Evolutionary conservation across 2,888 invertebrate genomes (phyloP).

Genomic region (Pachymerium ferrugineum): DNA sequence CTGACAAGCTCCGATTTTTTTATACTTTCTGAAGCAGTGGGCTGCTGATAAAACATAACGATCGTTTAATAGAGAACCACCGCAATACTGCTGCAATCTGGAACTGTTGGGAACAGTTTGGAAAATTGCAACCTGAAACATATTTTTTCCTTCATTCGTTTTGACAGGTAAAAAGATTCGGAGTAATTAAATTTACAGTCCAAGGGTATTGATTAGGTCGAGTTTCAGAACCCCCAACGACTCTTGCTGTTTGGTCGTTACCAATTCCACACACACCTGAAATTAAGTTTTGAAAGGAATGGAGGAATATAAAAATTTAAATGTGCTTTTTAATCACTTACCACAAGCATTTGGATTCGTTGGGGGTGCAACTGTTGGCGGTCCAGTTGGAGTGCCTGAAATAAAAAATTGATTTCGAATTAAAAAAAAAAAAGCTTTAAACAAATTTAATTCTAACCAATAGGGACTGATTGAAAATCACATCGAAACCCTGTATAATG

Average conservation of each 20-base stretch:
- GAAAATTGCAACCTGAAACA: constrained; percentile 5
- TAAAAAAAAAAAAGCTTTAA: neutral
- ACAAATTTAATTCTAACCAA: no score
- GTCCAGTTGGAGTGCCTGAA: neutral
- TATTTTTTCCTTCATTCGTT: neutral
- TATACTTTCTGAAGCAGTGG: constrained; percentile 24
- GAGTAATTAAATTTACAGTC: neutral
- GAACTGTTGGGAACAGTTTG: neutral
- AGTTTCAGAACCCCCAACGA: neutral
- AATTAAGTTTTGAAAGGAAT: no score
- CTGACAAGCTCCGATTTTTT: no score
- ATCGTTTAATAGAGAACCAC: constrained; percentile 25
- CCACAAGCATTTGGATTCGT: constrained; percentile 12
- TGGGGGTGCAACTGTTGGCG: neutral
- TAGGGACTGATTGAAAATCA: constrained; percentile 14
- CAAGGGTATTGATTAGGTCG: constrained; percentile 16
- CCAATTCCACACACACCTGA: constrained; percentile 19
- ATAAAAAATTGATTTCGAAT: neutral
- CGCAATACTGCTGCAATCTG: neutral
- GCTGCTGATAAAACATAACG: constrained; percentile 8
- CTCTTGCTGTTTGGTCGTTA: neutral
- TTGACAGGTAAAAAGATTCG: neutral
- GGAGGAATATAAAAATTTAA: neutral
- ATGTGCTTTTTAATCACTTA: neutral
- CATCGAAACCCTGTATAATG: constrained; percentile 32